Conservation (phyloP, 2,113 vertebrate genomes). For the Pangasianodon gigas region DNA sequence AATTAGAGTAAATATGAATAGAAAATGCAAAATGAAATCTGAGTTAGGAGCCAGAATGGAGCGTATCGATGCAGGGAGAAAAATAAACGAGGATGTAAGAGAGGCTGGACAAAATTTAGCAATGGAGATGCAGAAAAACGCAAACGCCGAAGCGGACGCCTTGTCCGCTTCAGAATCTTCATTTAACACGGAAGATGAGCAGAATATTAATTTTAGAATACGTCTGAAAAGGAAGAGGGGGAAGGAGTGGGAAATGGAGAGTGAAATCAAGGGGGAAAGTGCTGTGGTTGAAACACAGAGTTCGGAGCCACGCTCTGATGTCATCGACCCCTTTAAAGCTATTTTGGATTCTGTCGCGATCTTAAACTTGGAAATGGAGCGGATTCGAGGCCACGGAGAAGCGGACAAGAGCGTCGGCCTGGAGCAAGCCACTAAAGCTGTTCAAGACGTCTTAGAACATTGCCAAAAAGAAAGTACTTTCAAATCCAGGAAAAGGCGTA, state of each 20-base stretch:
- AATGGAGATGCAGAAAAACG: not conserved
- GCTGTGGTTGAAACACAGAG: conserved; percentile 47
- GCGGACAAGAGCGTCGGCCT: conserved; percentile 48
- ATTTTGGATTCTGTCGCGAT: conserved; percentile 74
- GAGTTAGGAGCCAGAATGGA: not conserved
- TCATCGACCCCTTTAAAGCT: conserved; percentile 71
- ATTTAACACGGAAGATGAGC: conserved; percentile 56
- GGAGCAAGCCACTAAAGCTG: conserved; percentile 65
- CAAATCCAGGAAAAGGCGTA: conserved; percentile 29
- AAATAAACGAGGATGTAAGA: conserved; percentile 43
- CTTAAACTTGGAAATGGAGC: conserved; percentile 77
- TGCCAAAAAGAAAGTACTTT: conserved; percentile 55
- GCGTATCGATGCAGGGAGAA: conserved; percentile 2
- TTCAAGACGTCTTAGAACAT: conserved; percentile 58
- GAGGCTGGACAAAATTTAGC: conserved; percentile 11
- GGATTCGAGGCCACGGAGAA: conserved; percentile 64
- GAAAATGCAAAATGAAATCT: conserved; percentile 20
- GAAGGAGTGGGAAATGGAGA: conserved; percentile 74
- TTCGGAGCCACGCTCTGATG: conserved; percentile 9
- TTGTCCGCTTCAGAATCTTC: conserved; percentile 18
- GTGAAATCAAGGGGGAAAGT: conserved; percentile 63
- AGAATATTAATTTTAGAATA: conserved; percentile 67
- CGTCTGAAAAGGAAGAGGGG: conserved; percentile 73
- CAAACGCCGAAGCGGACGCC: not conserved
- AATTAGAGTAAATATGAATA: not conserved